Evolutionary conservation across 2,888 invertebrate genomes (phyloP), one percentile per base, ranked within the genome.

Genomic region (Caenorhabditis afra): DNA sequence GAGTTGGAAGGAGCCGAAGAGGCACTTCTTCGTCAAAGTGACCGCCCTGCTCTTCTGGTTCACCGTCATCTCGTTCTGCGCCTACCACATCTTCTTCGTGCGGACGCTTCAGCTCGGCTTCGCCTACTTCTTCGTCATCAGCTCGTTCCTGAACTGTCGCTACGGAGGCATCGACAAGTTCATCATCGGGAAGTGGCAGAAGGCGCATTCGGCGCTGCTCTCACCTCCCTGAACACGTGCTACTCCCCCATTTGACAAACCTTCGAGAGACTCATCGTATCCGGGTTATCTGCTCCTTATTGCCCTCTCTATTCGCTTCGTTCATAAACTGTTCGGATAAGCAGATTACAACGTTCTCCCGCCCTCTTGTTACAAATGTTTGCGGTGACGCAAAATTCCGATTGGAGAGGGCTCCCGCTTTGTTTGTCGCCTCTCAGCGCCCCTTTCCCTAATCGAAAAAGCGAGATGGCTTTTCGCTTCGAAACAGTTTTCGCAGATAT

Each of bases 141-240:
- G 86, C 61, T 41, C 77, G n/a, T 77, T 83, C 65, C 76, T 89
- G 22, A 82, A 81, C 50, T 84, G 76, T 57, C 23, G 79, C 22
- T 87, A 87, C 76, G 89, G 89, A 45, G 88, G 88, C 41, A 87
- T 89, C 74, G 89, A 89, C 75, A 79, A 84, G 18, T 81, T 84
- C 44, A 81, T 88, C 14, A 81, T 83, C 29, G 35, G 37, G 14
- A 73, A 62, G 20, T 88, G 85, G 85, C 65, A 64, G 41, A 44
- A 59, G 23, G 70, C 82, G 5, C 18, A 23, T 5, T 35, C 65
- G 65, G 12, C 37, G 18, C 11, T 59, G 10, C 14, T 41, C 3
- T 52, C 52, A n/a, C 14, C 52, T 52, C 23, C 23, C 4, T 52
- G 41, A 29, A 68, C 12, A 22, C 57, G 11, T 41, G n/a, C 41